Evolutionary conservation across 2,888 invertebrate genomes (phyloP).

Genomic region (Noctuana brunneofusca): DNA sequence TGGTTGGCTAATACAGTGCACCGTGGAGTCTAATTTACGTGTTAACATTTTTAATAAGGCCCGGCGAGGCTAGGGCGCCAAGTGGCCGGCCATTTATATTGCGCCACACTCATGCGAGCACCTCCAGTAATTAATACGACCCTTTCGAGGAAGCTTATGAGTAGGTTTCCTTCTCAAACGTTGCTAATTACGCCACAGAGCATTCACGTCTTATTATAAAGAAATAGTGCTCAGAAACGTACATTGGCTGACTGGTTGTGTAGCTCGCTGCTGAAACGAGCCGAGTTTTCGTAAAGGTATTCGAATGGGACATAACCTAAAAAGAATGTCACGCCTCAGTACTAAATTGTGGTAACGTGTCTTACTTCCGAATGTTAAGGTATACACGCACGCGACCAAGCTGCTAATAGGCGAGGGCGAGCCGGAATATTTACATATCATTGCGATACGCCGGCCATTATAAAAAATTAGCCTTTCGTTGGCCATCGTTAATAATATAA

Average conservation of each 20-base stretch:
- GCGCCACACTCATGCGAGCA: conserved; percentile 68
- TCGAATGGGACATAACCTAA: conserved; percentile 50
- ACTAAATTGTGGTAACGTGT: conserved; percentile 72
- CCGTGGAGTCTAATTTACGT: conserved; percentile 78
- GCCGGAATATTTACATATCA: conserved; percentile 81
- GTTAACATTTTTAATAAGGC: conserved; percentile 83
- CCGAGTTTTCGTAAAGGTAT: conserved; percentile 50
- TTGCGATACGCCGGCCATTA: conserved; percentile 78
- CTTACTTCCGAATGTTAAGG: conserved; percentile 76
- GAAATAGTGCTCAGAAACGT: conserved; percentile 37
- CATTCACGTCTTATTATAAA: conserved; percentile 53
- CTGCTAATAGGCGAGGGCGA: conserved; percentile 69
- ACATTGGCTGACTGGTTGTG: conserved; percentile 8
- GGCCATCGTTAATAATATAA: conserved; percentile 80
- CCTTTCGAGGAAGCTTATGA: conserved; percentile 81
- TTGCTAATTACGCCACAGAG: conserved; percentile 76
- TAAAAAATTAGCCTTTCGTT: conserved; percentile 79
- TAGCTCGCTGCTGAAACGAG: not conserved
- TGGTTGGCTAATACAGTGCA: conserved; percentile 77
- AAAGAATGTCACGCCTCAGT: conserved; percentile 66
- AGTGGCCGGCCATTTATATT: conserved; percentile 79
- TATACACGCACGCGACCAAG: conserved; percentile 71
- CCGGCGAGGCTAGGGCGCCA: conserved; percentile 73
- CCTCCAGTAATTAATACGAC: conserved; percentile 80
- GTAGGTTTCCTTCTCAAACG: conserved; percentile 78